Conservation (phyloP, 2,797 vertebrate genomes). For the Crocodylus rhombifer region DNA sequence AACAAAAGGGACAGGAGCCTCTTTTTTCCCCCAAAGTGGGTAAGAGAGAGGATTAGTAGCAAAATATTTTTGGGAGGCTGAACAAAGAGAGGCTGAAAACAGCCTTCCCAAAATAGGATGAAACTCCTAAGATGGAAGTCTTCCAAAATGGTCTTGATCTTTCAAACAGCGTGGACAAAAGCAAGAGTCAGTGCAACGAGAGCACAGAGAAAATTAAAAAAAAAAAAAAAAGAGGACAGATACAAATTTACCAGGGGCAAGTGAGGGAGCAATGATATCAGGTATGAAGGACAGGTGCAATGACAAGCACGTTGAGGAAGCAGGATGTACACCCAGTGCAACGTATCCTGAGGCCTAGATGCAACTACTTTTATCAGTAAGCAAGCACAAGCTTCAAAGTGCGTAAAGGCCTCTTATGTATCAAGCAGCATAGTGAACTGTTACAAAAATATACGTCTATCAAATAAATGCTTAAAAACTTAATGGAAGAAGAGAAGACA, state of each 20-base stretch:
- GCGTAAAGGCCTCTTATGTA: not conserved
- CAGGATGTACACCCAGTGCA: not conserved
- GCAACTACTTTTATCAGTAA: not conserved
- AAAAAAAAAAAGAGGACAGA: not conserved
- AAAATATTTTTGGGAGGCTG: too few species aligned
- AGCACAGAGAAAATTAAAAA: too few species aligned
- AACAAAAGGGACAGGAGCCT: not conserved
- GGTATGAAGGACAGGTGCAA: not conserved
- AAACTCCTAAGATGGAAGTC: not conserved
- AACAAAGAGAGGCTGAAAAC: slow-evolving; percentile 1
- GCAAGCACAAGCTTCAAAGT: not conserved
- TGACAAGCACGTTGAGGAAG: not conserved
- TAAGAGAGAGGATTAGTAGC: not conserved
- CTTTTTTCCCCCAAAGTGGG: slow-evolving; percentile 2
- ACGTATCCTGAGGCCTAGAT: not conserved
- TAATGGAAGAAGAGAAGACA: not conserved
- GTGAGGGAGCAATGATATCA: not conserved
- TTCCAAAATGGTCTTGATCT: not conserved
- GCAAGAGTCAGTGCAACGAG: not conserved
- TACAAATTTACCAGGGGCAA: not conserved
- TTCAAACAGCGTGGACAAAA: not conserved
- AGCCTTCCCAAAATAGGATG: not conserved
- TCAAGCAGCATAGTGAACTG: not conserved
- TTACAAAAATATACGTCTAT: not conserved
- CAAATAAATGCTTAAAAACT: not conserved